Base-by-base conservation (phyloP, 2,888 invertebrate genomes). In the Thecophora atra region DNA sequence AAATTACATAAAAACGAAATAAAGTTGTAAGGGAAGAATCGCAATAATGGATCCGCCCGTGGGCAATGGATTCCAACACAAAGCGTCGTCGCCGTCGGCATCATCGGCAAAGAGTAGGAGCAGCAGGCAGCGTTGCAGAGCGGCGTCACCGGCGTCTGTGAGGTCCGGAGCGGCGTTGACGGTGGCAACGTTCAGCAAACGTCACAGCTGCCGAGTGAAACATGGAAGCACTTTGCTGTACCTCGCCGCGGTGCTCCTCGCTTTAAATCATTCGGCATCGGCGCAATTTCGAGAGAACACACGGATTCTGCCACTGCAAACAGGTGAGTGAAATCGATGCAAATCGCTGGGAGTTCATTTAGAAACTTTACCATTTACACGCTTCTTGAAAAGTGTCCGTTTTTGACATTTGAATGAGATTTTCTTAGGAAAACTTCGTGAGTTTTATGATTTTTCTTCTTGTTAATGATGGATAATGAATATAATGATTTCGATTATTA, bases 41-140 rank as follows among this genome's bases (percentile, higher is more conserved):
- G 47, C 52, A 11, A 70, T 21, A 51, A 85, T 85, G 84, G 81
- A 82, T 84, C 83, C 83, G 82, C 84, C 84, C 77, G 77, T 81
- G 80, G 84, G 82, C 81, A 81, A 83, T 83, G 84, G 84, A 83
- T 85, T 83, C 84, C 78, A 81, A 81, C 77, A 44, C 7, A 81
- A 77, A 80, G 76, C 78, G 76, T 76, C 75, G 74, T 74, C 73
- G 74, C 73, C 75, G 70, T 73, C 73, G 74, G 69, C 77, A 73
- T 54, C 77, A 73, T 62, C 62, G 63, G 64, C 54, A 13, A 13
- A 58, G 67, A 51, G 52, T 60, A 37, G 66, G 56, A 69, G 72
- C 13, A 52, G 47, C 30, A 65, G 54, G 28, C 37, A 60, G 28
- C 65, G 70, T 44, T 58, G n/a, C 42, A 56, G 52, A 44, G 73